A percentile compares a stretch with the other conserved stretches of the same genome.
Evolutionary conservation across 2,113 vertebrate genomes (phyloP).

Genomic region (Edolisoma coerulescens): DNA sequence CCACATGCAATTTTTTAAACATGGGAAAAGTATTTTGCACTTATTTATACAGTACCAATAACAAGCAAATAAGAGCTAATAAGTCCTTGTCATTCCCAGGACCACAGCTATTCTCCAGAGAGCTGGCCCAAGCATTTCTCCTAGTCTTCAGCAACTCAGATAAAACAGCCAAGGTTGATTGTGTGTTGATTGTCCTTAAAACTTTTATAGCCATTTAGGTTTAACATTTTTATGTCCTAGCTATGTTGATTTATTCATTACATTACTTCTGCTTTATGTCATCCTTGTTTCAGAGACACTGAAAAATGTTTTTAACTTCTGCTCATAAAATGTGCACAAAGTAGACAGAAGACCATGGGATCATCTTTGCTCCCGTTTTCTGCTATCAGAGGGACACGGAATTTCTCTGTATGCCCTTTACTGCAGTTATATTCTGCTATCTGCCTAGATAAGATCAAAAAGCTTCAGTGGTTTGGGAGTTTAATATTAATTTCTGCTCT

Average conservation of each 20-base stretch:
- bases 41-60: background rate
- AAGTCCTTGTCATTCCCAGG: background rate
- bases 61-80: background rate
- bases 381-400: background rate
- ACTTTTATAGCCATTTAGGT: background rate
- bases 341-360: background rate
- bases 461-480: background rate
- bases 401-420: background rate
- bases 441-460: background rate
- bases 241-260: background rate
- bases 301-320: background rate
- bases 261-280: background rate
- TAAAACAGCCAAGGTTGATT: background rate
- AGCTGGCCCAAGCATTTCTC: background rate
- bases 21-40: background rate
- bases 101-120: background rate
- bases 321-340: background rate
- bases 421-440: background rate
- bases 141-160: background rate
- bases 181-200: background rate
- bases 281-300: background rate
- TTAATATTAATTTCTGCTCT: background rate
- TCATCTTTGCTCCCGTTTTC: background rate
- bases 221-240: background rate
- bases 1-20: background rate